Conservation (phyloP, 2,113 vertebrate species). For the Ursus arctos region DNA sequence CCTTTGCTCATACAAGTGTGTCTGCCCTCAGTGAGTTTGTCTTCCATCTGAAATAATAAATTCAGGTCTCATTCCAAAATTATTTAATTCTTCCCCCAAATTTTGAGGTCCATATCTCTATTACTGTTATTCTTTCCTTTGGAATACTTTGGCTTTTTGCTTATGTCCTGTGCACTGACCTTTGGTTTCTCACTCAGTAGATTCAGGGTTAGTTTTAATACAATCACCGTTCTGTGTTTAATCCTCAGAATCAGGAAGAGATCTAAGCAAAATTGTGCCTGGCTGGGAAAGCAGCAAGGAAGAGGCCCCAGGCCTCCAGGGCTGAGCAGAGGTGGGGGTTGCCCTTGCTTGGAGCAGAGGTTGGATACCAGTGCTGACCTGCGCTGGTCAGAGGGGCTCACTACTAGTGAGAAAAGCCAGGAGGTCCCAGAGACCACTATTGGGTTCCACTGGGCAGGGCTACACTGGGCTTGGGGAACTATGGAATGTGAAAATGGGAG, state of each 20-base stretch:
- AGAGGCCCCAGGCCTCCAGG: neutral
- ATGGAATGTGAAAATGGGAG: neutral
- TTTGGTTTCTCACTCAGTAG: slow-evolving; percentile 28
- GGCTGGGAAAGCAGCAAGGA: neutral
- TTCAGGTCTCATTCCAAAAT: slow-evolving; percentile 1
- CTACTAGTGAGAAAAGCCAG: neutral
- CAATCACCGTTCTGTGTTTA: neutral
- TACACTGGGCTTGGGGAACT: neutral
- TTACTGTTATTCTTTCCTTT: neutral
- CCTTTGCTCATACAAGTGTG: neutral
- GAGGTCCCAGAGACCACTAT: neutral
- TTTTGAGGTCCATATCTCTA: neutral
- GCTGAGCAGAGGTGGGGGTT: neutral
- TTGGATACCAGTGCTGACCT: neutral
- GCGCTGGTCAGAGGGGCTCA: neutral
- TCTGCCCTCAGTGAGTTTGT: neutral
- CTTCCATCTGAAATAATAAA: neutral
- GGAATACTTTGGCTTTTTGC: neutral
- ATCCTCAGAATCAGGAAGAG: neutral
- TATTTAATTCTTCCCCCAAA: neutral
- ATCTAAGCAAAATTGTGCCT: neutral
- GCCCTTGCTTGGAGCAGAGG: neutral
- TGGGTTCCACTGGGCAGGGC: neutral
- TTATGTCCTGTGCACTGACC: neutral
- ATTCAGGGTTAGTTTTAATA: neutral